Percentiles rank a stretch among this genome's conserved stretches.
Conservation (phyloP, 1,140 invertebrate species). For the Daktulosphaira vitifoliae region DNA sequence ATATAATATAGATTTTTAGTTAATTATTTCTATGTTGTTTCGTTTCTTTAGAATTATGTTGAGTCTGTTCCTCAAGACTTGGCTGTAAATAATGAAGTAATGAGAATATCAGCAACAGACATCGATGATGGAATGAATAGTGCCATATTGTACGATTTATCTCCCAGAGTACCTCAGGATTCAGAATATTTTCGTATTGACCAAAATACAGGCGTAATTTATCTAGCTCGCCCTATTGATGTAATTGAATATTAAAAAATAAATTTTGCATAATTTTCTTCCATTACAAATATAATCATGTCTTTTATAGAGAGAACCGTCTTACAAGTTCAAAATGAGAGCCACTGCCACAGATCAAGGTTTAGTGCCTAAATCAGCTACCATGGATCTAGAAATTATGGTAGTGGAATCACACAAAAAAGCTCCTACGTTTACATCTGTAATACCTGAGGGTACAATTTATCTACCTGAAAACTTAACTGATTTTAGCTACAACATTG, state of each 20-base stretch:
- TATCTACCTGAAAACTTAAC: slow-evolving; percentile 61
- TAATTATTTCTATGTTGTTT: slow-evolving; percentile 9
- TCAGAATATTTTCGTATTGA: slow-evolving; percentile 67
- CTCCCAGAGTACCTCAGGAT: slow-evolving; percentile 48
- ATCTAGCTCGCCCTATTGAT: slow-evolving; percentile 60
- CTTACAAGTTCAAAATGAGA: slow-evolving; percentile 60
- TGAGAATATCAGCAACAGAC: slow-evolving; percentile 79
- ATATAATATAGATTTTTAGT: no score
- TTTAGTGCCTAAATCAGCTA: slow-evolving; percentile 50
- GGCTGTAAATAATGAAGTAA: slow-evolving; percentile 58
- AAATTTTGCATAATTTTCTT: slow-evolving; percentile 12
- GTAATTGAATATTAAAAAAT: no score
- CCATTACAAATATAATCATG: no score
- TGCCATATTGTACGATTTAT: slow-evolving; percentile 56
- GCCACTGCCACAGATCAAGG: slow-evolving; percentile 71
- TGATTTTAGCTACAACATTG: slow-evolving; percentile 58
- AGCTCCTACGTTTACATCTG: slow-evolving; percentile 60
- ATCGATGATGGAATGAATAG: slow-evolving; percentile 80
- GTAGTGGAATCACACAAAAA: slow-evolving; percentile 83
- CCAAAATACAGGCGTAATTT: slow-evolving; percentile 65
- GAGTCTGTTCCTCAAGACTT: slow-evolving; percentile 69
- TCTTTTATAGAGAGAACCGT: slow-evolving; percentile 51
- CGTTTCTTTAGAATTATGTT: slow-evolving; percentile 52
- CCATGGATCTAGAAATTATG: slow-evolving; percentile 66
- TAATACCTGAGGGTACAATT: slow-evolving; percentile 49